Evolutionary conservation across 2,797 vertebrate genomes (phyloP).

Genomic region (Catharus ustulatus): DNA sequence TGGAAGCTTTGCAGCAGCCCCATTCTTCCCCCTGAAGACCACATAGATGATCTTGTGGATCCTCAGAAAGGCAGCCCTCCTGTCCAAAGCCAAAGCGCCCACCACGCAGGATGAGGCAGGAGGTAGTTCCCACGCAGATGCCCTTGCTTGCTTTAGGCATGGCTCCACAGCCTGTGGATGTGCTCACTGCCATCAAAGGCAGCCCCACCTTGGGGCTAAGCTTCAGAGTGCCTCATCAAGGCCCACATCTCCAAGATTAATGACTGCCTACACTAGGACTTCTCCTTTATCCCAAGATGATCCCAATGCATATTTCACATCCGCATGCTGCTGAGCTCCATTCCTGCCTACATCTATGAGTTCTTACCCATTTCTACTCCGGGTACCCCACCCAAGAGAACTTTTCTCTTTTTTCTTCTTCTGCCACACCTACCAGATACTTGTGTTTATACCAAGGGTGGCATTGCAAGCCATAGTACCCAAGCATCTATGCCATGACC

Average conservation of each 20-base stretch:
- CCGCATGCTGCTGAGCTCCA: slow-evolving; percentile 2
- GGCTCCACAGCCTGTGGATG: neutral
- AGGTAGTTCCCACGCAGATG: neutral
- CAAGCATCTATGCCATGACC: slow-evolving; percentile 13
- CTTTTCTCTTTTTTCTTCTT: slow-evolving; percentile 34
- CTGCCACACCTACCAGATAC: neutral
- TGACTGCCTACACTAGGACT: slow-evolving; percentile 18
- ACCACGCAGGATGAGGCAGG: neutral
- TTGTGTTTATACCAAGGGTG: neutral
- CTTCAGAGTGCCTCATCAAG: slow-evolving; percentile 36
- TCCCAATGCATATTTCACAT: slow-evolving; percentile 53
- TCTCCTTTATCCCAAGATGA: slow-evolving; percentile 59
- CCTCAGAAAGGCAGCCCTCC: neutral
- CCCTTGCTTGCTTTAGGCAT: neutral
- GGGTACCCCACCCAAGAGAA: slow-evolving; percentile 18
- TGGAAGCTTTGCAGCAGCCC: neutral
- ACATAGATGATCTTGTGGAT: rapidly evolving
- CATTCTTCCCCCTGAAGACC: neutral
- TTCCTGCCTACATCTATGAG: slow-evolving; percentile 35
- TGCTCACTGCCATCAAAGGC: slow-evolving; percentile 36
- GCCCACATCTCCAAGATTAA: slow-evolving; percentile 31
- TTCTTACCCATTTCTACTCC: slow-evolving; percentile 17
- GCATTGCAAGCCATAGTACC: neutral
- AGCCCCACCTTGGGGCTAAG: slow-evolving; percentile 45
- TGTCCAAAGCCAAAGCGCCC: neutral